Evolutionary conservation across 2,113 vertebrate genomes (phyloP).

Genomic region (Mobula birostris): DNA sequence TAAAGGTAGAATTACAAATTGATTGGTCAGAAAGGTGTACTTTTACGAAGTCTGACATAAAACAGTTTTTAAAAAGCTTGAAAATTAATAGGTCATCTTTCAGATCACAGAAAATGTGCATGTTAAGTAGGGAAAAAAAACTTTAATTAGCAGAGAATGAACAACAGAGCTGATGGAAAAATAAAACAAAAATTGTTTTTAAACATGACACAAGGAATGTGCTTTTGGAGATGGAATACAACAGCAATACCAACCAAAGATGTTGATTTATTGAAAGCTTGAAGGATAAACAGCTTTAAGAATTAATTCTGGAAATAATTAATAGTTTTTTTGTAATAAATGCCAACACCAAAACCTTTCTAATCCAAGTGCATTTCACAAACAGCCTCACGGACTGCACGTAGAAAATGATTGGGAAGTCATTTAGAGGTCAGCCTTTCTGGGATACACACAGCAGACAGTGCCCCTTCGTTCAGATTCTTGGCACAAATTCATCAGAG

Average conservation of each 20-base stretch:
- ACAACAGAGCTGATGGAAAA: slow-evolving; percentile 45
- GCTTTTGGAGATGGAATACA: background rate
- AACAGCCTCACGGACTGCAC: background rate
- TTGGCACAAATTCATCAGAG: slow-evolving; percentile 37
- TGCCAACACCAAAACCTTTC: background rate
- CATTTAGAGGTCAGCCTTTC: slow-evolving; percentile 34
- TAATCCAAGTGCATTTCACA: background rate
- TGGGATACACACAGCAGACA: slow-evolving; percentile 31
- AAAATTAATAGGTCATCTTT: slow-evolving; percentile 44
- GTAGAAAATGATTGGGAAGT: slow-evolving; percentile 22
- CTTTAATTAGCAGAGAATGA: slow-evolving; percentile 32
- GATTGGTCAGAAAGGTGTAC: slow-evolving; percentile 40
- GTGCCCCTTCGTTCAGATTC: slow-evolving; percentile 23
- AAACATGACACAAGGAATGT: slow-evolving; percentile 41
- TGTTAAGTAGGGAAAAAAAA: background rate
- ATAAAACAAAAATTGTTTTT: slow-evolving; percentile 52
- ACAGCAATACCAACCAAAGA: background rate
- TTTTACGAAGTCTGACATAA: slow-evolving; percentile 25
- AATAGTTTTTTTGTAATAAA: background rate
- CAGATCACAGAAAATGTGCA: slow-evolving; percentile 37
- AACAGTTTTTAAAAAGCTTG: slow-evolving; percentile 43
- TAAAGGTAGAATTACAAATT: slow-evolving; percentile 38
- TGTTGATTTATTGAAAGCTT: background rate
- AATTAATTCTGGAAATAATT: background rate
- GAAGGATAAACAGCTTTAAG: slow-evolving; percentile 9